Evolutionary conservation across 1,140 invertebrate species (phyloP), one percentile per base, ranked within the genome.

Genomic region (Papilio dardanus): DNA sequence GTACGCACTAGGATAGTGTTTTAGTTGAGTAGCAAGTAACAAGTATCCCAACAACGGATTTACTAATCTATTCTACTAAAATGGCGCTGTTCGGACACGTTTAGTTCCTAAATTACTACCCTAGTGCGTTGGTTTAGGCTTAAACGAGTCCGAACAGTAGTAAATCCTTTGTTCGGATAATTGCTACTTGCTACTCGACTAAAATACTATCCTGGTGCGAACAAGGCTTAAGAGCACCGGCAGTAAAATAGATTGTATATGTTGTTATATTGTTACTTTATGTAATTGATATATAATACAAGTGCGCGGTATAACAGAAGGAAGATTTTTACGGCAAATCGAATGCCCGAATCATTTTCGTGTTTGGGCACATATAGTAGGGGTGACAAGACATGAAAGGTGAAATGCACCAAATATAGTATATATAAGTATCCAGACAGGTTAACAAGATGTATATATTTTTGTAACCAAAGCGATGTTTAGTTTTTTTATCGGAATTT

Each of bases 381-480:
- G 6, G 21, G 28, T 58, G 21, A 54, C 46, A 58, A 58, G 28
- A 58, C 10, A 2, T 54, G 19, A 33, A 40, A 12, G 8, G 33
- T 37, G 33, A 68, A 68, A 68, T 35, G 35, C 66, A 66, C 54
- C 54, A 58, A 58, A 24, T 24, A 58, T 28, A 66, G 14, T 31
- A 31, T 37, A 37, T 68, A 35, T 68, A 68, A 21, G 31, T 24
- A 33, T 68, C 33, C 66, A 68, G n/a, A 37, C 69, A 71, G 42
- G 42, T 71, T 54, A 16, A 54, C 16, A 58, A 73, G 71, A 73
- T 54, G 24, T 54, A 73, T 73, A 40, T 71, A 73, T 73, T 73
- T 73, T 73, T 73, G 69, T 71, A 71, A 71, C 24, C 28, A 50
- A 71, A 71, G 42, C 69, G 30, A 58, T 31, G 46, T 71, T 71